phyloP scores from a whole-genome alignment of 2,113 vertebrate genomes.

The pig (Sus scrofa) region DNA sequence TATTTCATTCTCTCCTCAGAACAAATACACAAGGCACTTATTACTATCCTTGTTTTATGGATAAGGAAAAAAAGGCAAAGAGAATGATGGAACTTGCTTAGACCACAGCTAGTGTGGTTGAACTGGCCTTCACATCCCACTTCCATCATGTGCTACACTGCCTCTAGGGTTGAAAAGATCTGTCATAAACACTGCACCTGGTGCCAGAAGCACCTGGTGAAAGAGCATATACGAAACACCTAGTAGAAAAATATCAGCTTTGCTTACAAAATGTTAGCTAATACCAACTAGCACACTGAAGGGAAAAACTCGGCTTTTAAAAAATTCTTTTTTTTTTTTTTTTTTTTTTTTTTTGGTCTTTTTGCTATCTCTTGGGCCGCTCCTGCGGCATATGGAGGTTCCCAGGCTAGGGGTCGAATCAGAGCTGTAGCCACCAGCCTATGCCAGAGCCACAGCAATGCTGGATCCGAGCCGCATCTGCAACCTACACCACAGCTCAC shows the following conservation, averaged over 20 bases:
- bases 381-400: no score
- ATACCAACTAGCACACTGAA: neutral
- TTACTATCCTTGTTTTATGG: neutral
- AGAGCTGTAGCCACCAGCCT: no score
- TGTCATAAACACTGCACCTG: neutral
- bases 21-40: neutral
- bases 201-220: neutral
- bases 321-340: no score
- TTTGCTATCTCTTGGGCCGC: no score
- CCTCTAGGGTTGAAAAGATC: neutral
- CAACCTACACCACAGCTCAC: no score
- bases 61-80: neutral
- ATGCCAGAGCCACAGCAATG: no score
- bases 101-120: neutral
- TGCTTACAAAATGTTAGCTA: conserved; percentile 15
- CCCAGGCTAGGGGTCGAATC: no score
- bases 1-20: neutral
- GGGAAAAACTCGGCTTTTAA: neutral
- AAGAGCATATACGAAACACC: neutral
- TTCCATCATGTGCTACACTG: neutral
- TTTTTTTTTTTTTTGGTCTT: no score
- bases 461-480: no score
- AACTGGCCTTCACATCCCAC: neutral
- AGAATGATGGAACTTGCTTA: neutral
- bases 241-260: neutral